A percentile compares a stretch with the other conserved stretches of the same genome.
These are phyloP conservation scores for Fulica atra DNA, from an alignment of 2,113 vertebrate genomes.

Conservation along the genomic window DNA sequence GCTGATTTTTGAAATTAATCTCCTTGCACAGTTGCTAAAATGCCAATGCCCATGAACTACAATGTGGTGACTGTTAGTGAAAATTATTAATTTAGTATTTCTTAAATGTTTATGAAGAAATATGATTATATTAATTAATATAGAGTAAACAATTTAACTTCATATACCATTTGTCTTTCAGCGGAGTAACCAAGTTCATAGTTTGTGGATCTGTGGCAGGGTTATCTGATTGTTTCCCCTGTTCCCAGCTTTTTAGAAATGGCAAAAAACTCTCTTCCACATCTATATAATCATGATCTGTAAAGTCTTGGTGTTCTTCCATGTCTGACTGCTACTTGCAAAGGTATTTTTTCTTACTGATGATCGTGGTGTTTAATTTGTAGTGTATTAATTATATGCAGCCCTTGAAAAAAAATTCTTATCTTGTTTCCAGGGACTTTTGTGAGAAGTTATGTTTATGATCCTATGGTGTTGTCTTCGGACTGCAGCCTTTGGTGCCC, in stretches of 20 bases:
- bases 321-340: background rate
- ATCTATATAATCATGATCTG: background rate
- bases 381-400: background rate
- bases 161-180: background rate
- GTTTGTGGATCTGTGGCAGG: background rate
- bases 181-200: background rate
- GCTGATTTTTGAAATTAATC: background rate
- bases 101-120: background rate
- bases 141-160: background rate
- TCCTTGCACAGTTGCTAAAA: background rate
- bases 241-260: background rate
- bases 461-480: background rate
- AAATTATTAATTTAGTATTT: background rate
- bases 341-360: background rate
- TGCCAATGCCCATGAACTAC: background rate
- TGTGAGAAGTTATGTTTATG: background rate
- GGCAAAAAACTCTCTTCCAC: background rate
- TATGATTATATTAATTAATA: background rate
- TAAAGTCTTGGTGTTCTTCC: background rate
- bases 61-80: background rate
- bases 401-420: background rate
- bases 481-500: background rate
- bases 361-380: background rate
- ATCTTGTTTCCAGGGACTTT: background rate
- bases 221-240: background rate